phyloP scores from a whole-genome alignment of 2,113 vertebrate genomes.

The Arenaria interpres region DNA sequence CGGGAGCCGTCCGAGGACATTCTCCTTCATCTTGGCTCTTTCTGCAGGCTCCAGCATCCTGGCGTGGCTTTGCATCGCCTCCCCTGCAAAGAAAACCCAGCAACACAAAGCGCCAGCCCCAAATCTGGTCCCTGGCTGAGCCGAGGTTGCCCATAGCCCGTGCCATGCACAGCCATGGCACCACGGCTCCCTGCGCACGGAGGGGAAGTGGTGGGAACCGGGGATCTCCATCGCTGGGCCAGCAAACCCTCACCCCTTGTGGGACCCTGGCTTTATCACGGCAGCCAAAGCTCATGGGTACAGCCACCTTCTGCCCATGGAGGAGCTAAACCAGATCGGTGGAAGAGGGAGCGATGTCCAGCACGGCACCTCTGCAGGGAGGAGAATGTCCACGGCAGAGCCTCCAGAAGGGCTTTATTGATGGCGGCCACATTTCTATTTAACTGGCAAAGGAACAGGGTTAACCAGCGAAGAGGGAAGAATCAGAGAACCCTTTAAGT shows the following conservation, averaged over 20 bases:
- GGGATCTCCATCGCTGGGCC: not conserved
- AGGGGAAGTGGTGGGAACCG: not conserved
- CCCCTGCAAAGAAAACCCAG: not conserved
- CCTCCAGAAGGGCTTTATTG: not conserved
- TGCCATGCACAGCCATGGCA: fast-evolving
- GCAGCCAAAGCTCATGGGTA: constrained; percentile 33
- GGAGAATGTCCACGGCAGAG: not conserved
- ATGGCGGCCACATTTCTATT: not conserved
- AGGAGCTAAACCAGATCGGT: not conserved
- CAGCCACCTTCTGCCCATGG: not conserved
- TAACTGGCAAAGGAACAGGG: constrained; percentile 33
- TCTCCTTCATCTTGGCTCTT: not conserved
- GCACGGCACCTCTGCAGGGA: not conserved
- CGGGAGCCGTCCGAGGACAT: not conserved
- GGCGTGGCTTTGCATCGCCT: not conserved
- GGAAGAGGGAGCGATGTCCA: not conserved
- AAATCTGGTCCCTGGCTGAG: not conserved
- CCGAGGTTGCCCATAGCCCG: not conserved
- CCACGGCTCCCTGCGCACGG: fast-evolving
- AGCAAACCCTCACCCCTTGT: not conserved
- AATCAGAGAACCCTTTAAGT: not conserved
- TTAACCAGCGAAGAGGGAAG: constrained; percentile 13
- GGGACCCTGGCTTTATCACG: not conserved
- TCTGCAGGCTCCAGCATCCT: not conserved
- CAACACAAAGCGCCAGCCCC: not conserved